Evolutionary conservation across 1,140 invertebrate genomes (phyloP).

Genomic region (Sinonovacula constricta): DNA sequence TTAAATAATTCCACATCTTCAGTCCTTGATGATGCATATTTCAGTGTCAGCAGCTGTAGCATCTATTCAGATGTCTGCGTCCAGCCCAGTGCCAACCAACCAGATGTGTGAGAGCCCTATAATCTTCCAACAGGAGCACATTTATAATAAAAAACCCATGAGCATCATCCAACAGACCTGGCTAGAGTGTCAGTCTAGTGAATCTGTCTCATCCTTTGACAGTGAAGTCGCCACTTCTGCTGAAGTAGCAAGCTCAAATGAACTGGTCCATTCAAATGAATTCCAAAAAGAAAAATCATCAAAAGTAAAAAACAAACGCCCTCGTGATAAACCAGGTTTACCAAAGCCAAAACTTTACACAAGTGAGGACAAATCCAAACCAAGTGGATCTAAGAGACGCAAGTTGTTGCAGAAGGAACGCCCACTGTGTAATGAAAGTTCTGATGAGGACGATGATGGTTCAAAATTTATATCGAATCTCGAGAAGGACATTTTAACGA

Average conservation of each 20-base stretch:
- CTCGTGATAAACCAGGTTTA: slow-evolving; percentile 47
- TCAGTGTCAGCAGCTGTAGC: slow-evolving; percentile 48
- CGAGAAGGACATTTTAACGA: slow-evolving; percentile 45
- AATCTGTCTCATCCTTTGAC: slow-evolving; percentile 30
- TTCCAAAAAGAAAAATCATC: slow-evolving; percentile 1
- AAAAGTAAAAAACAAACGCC: slow-evolving; percentile 43
- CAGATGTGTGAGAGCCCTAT: slow-evolving; percentile 24
- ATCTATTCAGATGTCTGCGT: slow-evolving; percentile 40
- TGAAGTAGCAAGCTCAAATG: slow-evolving; percentile 31
- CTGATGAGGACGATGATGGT: slow-evolving; percentile 50
- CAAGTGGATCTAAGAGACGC: slow-evolving; percentile 27
- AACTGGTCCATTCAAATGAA: slow-evolving; percentile 39
- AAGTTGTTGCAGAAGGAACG: slow-evolving; percentile 34
- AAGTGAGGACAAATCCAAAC: slow-evolving; percentile 36
- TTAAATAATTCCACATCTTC: neutral
- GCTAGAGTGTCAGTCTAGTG: slow-evolving; percentile 36
- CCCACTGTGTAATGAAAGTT: slow-evolving; percentile 39
- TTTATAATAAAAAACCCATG: slow-evolving; percentile 16
- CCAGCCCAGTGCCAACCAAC: slow-evolving; percentile 37
- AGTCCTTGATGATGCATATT: neutral
- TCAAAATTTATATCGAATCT: slow-evolving; percentile 41
- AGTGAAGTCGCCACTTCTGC: slow-evolving; percentile 16
- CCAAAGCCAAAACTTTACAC: slow-evolving; percentile 55
- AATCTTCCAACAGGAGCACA: slow-evolving; percentile 16
- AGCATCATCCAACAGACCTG: slow-evolving; percentile 52